Evolutionary conservation across 2,797 vertebrate species (phyloP), one percentile per base, ranked within the genome.

Genomic region (Hoplostethus mediterraneus): DNA sequence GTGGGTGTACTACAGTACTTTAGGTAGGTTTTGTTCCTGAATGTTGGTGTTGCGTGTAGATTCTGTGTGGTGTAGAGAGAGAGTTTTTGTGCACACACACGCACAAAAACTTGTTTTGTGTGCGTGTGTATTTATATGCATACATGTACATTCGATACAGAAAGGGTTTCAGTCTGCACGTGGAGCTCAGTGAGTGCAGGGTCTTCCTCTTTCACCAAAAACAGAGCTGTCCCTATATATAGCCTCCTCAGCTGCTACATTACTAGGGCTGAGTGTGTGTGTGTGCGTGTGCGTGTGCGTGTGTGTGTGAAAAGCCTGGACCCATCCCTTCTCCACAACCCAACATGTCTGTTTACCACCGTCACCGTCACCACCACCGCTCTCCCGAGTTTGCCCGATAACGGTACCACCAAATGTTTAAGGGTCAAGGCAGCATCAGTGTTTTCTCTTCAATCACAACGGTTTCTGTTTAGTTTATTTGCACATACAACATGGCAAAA

Each of bases 201-300:
- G 74, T 66, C 80, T 72, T 87, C 83, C 76, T 85, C 80, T 77
- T 85, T 67, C 79, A 83, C 84, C 83, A 85, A 87, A 90, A 87
- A 75, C 77, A 91, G 83, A 81, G 68, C 47, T 66, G 66, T 10
- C 40, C 17, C 92, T 91, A 91, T 85, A 90, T 92, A 77, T 92
- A 91, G 81, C 88, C 66, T 73, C 79, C 70, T 85, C 90, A 90
- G 90, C 90, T 93, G 92, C 87, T 77, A 78, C 77, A 70, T 63
- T 67, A 80, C 70, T 62, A 81, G 47, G 42, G 44, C 72, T 65
- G 10, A 8, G 56, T 14, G 58, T 31, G 36, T 54, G 56, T 36
- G 33, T 61, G 63, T 53, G 63, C 31, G 52, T 54, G 30, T 30
- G 52, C 31, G 40, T 42, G 40, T 42, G 9, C 38, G 58, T 45